Evolutionary conservation across 2,797 vertebrate genomes (phyloP), one percentile per base, ranked within the genome.

Genomic region (Buceros bicornis): DNA sequence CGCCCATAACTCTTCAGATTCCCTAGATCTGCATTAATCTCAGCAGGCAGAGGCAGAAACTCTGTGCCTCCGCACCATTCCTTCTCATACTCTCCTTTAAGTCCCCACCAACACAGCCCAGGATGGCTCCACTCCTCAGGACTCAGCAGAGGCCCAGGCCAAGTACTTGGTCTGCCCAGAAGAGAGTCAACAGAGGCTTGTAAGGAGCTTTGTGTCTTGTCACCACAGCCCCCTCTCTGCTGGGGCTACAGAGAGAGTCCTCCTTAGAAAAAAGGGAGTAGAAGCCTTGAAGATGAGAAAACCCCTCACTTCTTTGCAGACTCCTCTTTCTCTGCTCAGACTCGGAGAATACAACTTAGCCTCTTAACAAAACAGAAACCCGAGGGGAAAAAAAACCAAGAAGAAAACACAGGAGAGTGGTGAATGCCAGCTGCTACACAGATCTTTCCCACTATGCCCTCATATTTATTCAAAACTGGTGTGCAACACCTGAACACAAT

Each of bases 401-500:
- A 53, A 16, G 16, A 84, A 89, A 91, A 73, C 48, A 62, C n/a
- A 58, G 15, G 17, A 66, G 25, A 90, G 35, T 3, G 1, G 28
- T 24, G 8, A n/a, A 86, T 7, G 42, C 37, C 78, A 82, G 84
- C 85, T 65, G 50, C 66, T 91, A 86, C 60, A 72, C 50, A 76
- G 35, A 77, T 84, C 67, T 87, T 94, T 82, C 57, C 47, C 48
- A 33, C 31, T 43, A 57, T 45, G 56, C 48, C 58, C 57, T n/a
- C 84, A 16, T 54, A 58, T 83, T 89, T 78, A 80, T 83, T 80
- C 92, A 92, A 81, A 94, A 96, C 54, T 85, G 95, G 88, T 93
- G 96, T 78, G 76, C 70, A 96, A 95, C 97, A 98, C 97, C 98
- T 98, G 97, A 98, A 95, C 70, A 67, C 90, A 97, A 97, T 98